Conservation (phyloP, 2,113 vertebrate species). For the Pica pica region DNA sequence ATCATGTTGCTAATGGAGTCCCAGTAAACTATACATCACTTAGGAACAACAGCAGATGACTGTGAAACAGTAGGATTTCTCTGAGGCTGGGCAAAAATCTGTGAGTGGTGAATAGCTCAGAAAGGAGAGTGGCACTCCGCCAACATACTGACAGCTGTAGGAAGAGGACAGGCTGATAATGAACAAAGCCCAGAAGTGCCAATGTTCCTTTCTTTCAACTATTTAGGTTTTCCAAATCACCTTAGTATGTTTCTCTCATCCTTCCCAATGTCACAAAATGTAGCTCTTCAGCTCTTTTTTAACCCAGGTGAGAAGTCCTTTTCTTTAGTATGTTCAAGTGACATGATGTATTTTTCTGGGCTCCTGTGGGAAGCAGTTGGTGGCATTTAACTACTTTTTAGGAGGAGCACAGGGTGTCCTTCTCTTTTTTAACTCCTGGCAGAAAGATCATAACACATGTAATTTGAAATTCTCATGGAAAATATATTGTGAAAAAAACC, state of each 20-base stretch:
- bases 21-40: neutral
- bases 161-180: neutral
- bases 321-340: neutral
- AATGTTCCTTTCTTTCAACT: neutral
- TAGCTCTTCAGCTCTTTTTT: neutral
- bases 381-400: neutral
- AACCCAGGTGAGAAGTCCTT: neutral
- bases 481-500: neutral
- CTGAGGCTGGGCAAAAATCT: neutral
- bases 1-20: neutral
- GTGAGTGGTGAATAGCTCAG: neutral
- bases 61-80: neutral
- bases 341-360: neutral
- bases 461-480: neutral
- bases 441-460: neutral
- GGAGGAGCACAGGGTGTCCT: neutral
- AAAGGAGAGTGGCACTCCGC: neutral
- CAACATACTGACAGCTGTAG: neutral
- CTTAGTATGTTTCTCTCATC: neutral
- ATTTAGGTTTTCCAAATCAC: neutral
- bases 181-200: neutral
- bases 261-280: neutral
- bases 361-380: neutral
- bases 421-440: neutral
- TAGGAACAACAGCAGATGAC: neutral